A percentile compares a stretch with the other conserved stretches of the same genome.
Evolutionary conservation across 2,888 invertebrate species (phyloP).

Genomic region (Notodonta ziczac): DNA sequence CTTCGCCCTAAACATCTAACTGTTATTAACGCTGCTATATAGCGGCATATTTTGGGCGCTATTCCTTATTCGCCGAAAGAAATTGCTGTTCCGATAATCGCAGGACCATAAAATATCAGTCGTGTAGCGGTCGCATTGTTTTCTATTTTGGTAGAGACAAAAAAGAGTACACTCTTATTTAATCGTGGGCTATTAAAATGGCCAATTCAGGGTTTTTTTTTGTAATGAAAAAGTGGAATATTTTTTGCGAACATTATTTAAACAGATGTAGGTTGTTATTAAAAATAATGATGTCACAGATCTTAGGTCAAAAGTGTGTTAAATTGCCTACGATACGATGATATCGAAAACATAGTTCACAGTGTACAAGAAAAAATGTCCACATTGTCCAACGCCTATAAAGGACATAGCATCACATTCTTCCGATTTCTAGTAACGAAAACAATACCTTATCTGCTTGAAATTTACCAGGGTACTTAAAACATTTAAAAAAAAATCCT

Average conservation of each 20-base stretch:
- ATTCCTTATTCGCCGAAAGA: slow-evolving; percentile 34
- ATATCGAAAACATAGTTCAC: too few relatives aligned
- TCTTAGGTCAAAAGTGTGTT: too few relatives aligned
- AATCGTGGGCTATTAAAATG: slow-evolving; percentile 30
- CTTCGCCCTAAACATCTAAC: slow-evolving; percentile 10
- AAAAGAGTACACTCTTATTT: neutral
- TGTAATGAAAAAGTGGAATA: neutral
- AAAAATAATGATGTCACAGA: too few relatives aligned
- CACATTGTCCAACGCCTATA: too few relatives aligned
- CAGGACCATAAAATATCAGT: slow-evolving; percentile 24
- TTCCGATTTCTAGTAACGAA: too few relatives aligned
- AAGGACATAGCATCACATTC: too few relatives aligned
- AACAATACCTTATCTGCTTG: too few relatives aligned
- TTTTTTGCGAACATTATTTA: neutral
- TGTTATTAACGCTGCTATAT: slow-evolving; percentile 39
- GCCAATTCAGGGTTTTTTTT: neutral
- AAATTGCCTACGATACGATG: too few relatives aligned
- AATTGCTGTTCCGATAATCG: slow-evolving; percentile 40
- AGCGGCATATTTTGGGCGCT: slow-evolving; percentile 32
- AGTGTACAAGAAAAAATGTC: too few relatives aligned
- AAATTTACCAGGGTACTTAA: too few relatives aligned
- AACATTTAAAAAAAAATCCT: too few relatives aligned
- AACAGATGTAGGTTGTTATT: too few relatives aligned
- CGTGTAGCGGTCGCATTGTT: slow-evolving; percentile 28
- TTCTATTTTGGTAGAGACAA: slow-evolving; percentile 25